Evolutionary conservation across 2,888 invertebrate genomes (phyloP).

Genomic region (Lithophane socia): DNA sequence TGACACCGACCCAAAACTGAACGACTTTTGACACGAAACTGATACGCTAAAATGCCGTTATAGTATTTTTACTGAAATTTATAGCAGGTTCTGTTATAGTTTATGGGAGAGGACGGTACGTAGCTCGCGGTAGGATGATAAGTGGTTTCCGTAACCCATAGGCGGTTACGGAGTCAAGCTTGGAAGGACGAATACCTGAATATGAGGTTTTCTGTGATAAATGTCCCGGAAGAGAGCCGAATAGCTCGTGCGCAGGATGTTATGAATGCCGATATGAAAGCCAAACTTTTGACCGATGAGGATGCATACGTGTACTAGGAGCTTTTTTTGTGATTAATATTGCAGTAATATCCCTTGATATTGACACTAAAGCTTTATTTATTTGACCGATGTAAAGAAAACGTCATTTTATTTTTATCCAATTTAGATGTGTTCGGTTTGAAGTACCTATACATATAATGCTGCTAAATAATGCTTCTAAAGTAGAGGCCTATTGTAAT

Average conservation of each 20-base stretch:
- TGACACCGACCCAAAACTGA: conserved; percentile 40
- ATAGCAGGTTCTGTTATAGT: conserved; percentile 40
- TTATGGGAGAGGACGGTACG: conserved; percentile 51
- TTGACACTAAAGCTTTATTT: neutral
- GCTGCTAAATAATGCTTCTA: neutral
- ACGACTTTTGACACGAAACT: conserved; percentile 56
- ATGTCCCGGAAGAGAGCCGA: conserved; percentile 17
- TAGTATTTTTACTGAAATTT: conserved; percentile 55
- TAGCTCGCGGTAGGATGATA: conserved; percentile 52
- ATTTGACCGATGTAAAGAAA: neutral
- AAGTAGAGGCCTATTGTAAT: neutral
- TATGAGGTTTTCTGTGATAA: conserved; percentile 45
- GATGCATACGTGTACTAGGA: neutral
- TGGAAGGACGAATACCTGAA: conserved; percentile 39
- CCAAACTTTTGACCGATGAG: conserved; percentile 1
- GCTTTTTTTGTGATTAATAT: neutral
- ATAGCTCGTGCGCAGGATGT: conserved; percentile 11
- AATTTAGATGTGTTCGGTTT: neutral
- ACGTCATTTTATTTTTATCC: neutral
- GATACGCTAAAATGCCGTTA: conserved; percentile 44
- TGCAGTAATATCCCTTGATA: neutral
- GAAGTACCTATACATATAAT: neutral
- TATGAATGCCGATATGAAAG: conserved; percentile 6
- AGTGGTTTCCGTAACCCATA: conserved; percentile 61
- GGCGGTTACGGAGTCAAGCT: conserved; percentile 40